These are phyloP conservation scores for Cydia splendana DNA, from an alignment of 1,140 invertebrate genomes.

Conservation along the genomic window DNA sequence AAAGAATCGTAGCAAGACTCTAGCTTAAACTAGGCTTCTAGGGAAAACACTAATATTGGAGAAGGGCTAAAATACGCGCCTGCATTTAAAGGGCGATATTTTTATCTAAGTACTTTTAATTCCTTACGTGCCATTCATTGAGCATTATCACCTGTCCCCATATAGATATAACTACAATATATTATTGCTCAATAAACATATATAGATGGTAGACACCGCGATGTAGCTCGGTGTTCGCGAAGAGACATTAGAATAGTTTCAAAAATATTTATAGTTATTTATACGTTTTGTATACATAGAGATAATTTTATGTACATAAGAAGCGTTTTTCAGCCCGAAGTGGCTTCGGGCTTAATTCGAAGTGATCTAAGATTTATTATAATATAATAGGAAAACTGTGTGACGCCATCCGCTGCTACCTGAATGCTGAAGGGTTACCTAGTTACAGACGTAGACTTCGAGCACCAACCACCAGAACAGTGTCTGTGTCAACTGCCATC, in stretches of 20 bases:
- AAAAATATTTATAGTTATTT: constrained; percentile 63
- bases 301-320: constrained; percentile 49
- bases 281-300: constrained; percentile 46
- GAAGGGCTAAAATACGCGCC: constrained; percentile 50
- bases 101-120: constrained; percentile 63
- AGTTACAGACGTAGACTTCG: constrained; percentile 20
- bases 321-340: constrained; percentile 42
- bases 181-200: constrained; percentile 65
- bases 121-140: constrained; percentile 71
- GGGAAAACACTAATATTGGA: constrained; percentile 52
- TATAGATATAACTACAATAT: constrained; percentile 49
- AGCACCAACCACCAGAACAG: constrained; percentile 39
- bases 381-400: constrained; percentile 36
- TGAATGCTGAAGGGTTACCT: background rate
- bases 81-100: constrained; percentile 41
- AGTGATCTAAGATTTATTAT: constrained; percentile 38
- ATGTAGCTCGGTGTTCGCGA: constrained; percentile 34
- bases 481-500: constrained; percentile 5
- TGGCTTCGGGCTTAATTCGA: constrained; percentile 29
- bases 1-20: constrained; percentile 45
- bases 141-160: constrained; percentile 60
- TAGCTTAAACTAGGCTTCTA: constrained; percentile 60
- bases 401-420: constrained; percentile 34
- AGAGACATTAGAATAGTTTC: constrained; percentile 57
- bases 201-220: constrained; percentile 35